Conservation (phyloP, 2,888 invertebrate genomes). For the Ectobius pallidus region DNA sequence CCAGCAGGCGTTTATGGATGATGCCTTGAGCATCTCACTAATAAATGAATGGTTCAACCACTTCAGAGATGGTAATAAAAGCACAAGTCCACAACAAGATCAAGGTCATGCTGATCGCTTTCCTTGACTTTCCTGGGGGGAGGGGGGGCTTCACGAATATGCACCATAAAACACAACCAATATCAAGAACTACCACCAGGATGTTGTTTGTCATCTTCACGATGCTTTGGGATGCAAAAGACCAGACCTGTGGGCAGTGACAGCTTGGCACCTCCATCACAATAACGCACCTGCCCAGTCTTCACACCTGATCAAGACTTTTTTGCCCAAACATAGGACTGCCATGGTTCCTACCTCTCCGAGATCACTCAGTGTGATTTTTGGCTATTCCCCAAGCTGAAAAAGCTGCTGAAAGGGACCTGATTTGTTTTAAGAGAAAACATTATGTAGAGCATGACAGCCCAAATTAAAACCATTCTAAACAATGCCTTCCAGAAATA, state of each 20-base stretch:
- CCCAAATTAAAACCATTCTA: not conserved
- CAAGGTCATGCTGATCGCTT: not conserved
- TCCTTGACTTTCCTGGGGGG: not conserved
- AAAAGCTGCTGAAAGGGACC: not conserved
- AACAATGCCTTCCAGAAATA: not conserved
- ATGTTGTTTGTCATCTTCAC: no score
- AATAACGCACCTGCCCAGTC: no score
- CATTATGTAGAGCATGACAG: not conserved
- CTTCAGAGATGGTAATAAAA: not conserved
- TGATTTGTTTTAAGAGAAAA: not conserved
- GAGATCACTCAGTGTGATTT: not conserved
- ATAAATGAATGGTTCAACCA: not conserved
- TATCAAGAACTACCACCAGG: no score
- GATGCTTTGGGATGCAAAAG: no score
- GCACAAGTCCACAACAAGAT: no score
- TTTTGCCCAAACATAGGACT: no score
- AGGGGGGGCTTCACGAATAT: not conserved
- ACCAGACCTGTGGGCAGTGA: not conserved
- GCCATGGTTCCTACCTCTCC: not conserved
- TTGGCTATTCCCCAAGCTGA: not conserved
- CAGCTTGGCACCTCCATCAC: no score
- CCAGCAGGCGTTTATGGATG: not conserved
- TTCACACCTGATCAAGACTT: no score
- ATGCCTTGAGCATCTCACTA: no score
- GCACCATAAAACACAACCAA: no score